Conservation (phyloP, 2,113 vertebrate genomes). For the Oophaga pumilio region DNA sequence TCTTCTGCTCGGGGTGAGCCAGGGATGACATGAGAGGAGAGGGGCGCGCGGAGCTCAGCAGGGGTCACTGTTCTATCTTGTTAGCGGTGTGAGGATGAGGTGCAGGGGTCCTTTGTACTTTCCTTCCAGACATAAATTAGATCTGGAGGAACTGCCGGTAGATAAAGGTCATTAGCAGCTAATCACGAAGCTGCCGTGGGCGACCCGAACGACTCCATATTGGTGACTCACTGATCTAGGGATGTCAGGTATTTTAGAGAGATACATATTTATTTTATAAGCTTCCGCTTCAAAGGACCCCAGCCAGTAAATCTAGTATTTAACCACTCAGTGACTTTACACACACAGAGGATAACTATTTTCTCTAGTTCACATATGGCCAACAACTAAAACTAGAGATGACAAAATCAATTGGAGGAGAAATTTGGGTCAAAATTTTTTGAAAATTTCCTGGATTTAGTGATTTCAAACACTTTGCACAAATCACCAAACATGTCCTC, state of each 20-base stretch:
- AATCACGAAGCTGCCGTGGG: neutral
- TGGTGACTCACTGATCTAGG: neutral
- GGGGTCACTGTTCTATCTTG: neutral
- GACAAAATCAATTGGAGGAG: no score
- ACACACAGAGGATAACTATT: no score
- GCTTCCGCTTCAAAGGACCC: no score
- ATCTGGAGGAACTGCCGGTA: neutral
- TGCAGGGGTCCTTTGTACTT: neutral
- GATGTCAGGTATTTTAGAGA: neutral
- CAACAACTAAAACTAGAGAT: no score
- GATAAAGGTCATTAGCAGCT: constrained; percentile 5
- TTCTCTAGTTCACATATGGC: no score
- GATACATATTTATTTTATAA: neutral
- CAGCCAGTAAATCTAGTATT: no score
- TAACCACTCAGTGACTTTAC: no score
- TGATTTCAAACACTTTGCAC: no score
- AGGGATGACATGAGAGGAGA: neutral
- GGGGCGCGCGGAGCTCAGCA: neutral
- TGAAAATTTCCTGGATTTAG: no score
- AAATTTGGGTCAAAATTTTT: no score
- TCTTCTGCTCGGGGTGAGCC: neutral
- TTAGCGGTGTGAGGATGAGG: neutral
- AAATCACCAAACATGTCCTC: no score
- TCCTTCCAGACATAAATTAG: neutral
- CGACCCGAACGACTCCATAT: neutral